These are phyloP conservation scores for Masticophis lateralis DNA, from an alignment of 2,797 vertebrate genomes.

Conservation along the genomic window DNA sequence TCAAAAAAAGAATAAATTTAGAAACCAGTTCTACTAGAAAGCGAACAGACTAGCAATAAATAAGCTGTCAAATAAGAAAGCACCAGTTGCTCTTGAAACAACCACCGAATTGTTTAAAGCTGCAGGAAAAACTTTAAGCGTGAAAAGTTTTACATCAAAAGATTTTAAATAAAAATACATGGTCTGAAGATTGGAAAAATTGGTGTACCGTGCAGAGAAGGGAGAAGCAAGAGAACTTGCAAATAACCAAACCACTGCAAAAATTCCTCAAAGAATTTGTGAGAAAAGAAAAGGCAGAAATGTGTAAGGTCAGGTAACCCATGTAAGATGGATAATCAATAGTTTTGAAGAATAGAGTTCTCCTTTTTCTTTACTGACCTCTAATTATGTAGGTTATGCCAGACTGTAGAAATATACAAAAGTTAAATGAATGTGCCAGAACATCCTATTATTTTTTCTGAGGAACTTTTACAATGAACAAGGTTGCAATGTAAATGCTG, in stretches of 20 bases:
- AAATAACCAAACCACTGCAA: background rate
- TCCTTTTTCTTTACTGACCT: background rate
- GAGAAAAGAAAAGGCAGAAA: background rate
- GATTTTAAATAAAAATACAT: background rate
- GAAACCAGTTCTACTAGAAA: background rate
- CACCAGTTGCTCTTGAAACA: background rate
- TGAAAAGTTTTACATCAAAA: background rate
- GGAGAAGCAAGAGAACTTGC: background rate
- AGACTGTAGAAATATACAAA: background rate
- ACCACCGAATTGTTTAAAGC: background rate
- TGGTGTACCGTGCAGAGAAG: background rate
- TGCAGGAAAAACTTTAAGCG: background rate
- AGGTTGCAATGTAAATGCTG: background rate
- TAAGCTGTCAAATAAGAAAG: background rate
- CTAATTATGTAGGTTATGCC: background rate
- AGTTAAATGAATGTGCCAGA: background rate
- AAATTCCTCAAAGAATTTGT: background rate
- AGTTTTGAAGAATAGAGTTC: background rate
- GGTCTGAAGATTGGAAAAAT: background rate
- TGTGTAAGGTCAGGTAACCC: background rate
- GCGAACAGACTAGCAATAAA: background rate
- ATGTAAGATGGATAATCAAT: background rate
- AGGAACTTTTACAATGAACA: background rate
- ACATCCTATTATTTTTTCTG: background rate
- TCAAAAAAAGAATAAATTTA: background rate